Conservation (phyloP, 2,113 vertebrate species). For the Siniperca knerii region DNA sequence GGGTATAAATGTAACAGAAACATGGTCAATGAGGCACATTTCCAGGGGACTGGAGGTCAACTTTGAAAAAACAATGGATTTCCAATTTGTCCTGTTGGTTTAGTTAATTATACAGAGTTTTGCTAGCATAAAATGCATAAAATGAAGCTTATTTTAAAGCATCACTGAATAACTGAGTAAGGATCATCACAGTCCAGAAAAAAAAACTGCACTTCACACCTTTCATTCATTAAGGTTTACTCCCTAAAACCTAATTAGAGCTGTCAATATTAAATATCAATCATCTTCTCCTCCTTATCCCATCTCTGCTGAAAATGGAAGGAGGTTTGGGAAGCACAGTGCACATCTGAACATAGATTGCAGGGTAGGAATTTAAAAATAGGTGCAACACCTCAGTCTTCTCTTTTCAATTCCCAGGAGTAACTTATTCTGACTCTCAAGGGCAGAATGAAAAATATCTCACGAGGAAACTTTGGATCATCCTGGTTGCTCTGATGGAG, state of each 20-base stretch:
- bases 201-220: not conserved
- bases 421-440: conserved; percentile 30
- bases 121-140: not conserved
- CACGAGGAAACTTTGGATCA: not conserved
- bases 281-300: conserved; percentile 10
- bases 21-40: conserved; percentile 51
- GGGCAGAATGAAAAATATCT: not conserved
- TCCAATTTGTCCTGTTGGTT: conserved; percentile 29
- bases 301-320: conserved; percentile 14
- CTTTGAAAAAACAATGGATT: conserved; percentile 23
- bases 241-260: conserved; percentile 18
- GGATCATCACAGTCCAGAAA: conserved; percentile 1
- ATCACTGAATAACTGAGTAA: not conserved
- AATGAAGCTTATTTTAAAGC: not conserved
- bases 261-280: conserved; percentile 11
- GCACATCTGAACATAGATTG: conserved; percentile 7
- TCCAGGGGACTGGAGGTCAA: conserved; percentile 8
- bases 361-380: conserved; percentile 35
- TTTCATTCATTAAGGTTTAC: conserved; percentile 11
- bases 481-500: conserved; percentile 5
- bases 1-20: conserved; percentile 61
- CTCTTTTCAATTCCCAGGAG: conserved; percentile 31
- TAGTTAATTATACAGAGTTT: not conserved
- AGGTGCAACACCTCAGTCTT: conserved; percentile 24
- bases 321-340: not conserved